Evolutionary conservation across 1,140 invertebrate species (phyloP).

Genomic region (Steinernema feltiae): DNA sequence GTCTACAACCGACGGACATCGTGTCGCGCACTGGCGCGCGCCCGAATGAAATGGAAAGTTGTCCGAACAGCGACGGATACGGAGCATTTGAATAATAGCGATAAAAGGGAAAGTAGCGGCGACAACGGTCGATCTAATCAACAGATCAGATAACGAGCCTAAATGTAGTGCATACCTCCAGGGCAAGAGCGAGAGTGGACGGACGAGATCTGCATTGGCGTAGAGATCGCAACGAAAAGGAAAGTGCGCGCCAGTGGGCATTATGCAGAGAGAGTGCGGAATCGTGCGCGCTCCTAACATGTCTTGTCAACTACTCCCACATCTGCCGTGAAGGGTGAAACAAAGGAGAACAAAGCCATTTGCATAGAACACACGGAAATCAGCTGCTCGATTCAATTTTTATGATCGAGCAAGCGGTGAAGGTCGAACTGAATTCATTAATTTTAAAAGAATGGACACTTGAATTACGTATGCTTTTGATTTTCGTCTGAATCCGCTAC

Average conservation of each 20-base stretch:
- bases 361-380: neutral
- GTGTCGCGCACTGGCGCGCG: neutral
- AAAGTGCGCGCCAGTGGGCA: constrained; percentile 4
- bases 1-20: neutral
- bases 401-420: neutral
- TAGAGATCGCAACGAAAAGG: neutral
- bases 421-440: neutral
- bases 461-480: neutral
- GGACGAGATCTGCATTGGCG: neutral
- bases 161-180: constrained; percentile 10
- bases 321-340: neutral
- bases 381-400: neutral
- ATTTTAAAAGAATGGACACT: neutral
- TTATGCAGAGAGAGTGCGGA: neutral
- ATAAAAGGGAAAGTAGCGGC: neutral
- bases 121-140: constrained; percentile 10
- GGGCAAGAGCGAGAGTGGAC: constrained; percentile 3
- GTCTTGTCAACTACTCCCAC: neutral
- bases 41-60: neutral
- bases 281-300: constrained; percentile 4
- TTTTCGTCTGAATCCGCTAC: too few species aligned
- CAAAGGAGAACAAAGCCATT: constrained; percentile 13
- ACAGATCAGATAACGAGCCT: constrained; percentile 11
- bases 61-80: neutral
- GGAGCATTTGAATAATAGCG: constrained; percentile 11